Evolutionary conservation across 2,888 invertebrate genomes (phyloP).

Genomic region (Oligia fasciuncula): DNA sequence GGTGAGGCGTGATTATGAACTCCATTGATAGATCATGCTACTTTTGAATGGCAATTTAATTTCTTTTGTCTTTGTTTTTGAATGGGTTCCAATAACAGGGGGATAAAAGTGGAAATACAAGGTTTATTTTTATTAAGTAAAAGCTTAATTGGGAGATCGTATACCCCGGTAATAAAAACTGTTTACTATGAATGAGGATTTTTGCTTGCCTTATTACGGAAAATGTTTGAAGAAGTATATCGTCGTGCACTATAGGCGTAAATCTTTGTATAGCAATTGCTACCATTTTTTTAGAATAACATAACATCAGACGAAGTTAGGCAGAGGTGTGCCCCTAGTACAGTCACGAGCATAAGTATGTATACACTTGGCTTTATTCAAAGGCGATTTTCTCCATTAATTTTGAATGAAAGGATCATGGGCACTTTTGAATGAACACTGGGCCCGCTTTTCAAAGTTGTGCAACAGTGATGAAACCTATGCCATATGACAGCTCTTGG

Average conservation of each 20-base stretch:
- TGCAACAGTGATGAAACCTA: too few relatives aligned
- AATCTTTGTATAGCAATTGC: background rate
- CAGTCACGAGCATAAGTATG: too few relatives aligned
- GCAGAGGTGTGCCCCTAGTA: too few relatives aligned
- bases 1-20: slow-evolving; percentile 31
- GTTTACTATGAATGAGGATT: background rate
- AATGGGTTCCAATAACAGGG: background rate
- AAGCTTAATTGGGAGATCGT: background rate
- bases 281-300: background rate
- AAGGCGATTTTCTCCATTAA: too few relatives aligned
- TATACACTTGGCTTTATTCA: too few relatives aligned
- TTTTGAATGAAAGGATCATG: too few relatives aligned
- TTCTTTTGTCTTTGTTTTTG: slow-evolving; percentile 8
- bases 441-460: too few relatives aligned
- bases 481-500: too few relatives aligned
- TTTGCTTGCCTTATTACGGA: too few relatives aligned
- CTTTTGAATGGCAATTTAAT: slow-evolving; percentile 29
- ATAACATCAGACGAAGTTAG: background rate
- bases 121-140: background rate
- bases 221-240: too few relatives aligned
- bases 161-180: background rate
- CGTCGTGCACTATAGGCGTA: background rate
- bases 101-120: background rate
- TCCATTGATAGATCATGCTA: slow-evolving; percentile 31
- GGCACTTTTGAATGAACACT: too few relatives aligned